Conservation (phyloP, 1,140 invertebrate species). For the Papilio helenus region DNA sequence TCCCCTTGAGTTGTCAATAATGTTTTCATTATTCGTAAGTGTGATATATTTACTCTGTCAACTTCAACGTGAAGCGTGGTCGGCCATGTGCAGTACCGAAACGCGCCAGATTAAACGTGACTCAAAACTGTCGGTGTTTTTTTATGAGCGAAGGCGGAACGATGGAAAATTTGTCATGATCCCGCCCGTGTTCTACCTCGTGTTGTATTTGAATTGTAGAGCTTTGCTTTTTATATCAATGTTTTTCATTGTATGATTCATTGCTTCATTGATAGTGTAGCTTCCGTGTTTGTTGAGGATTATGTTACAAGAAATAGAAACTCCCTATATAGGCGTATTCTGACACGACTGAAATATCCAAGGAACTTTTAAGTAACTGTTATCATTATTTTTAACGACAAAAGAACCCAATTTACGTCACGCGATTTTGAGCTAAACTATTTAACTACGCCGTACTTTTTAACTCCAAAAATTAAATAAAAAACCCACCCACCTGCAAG, state of each 20-base stretch:
- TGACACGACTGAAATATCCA: too few species aligned
- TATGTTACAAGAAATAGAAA: too few species aligned
- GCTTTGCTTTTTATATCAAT: not conserved
- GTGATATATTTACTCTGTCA: slow-evolving; percentile 32
- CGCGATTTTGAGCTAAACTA: too few species aligned
- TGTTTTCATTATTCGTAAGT: slow-evolving; percentile 32
- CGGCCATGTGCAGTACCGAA: slow-evolving; percentile 37
- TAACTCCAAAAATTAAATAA: too few species aligned
- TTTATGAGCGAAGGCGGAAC: not conserved
- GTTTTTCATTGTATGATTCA: not conserved
- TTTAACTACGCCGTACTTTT: too few species aligned
- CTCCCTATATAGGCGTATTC: too few species aligned
- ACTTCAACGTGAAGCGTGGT: slow-evolving; percentile 39
- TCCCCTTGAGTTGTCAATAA: not conserved
- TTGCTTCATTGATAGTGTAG: not conserved
- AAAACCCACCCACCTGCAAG: too few species aligned
- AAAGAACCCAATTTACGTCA: too few species aligned
- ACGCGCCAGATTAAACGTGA: slow-evolving; percentile 32
- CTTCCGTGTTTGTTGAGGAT: not conserved
- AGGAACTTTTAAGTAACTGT: too few species aligned
- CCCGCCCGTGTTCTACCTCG: not conserved
- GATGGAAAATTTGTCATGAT: not conserved
- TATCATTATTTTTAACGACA: too few species aligned
- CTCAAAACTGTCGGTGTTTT: slow-evolving; percentile 12
- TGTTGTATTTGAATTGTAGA: slow-evolving; percentile 5